These are phyloP conservation scores for Anthonomus grandis DNA, from an alignment of 1,140 invertebrate genomes.

Conservation along the genomic window DNA sequence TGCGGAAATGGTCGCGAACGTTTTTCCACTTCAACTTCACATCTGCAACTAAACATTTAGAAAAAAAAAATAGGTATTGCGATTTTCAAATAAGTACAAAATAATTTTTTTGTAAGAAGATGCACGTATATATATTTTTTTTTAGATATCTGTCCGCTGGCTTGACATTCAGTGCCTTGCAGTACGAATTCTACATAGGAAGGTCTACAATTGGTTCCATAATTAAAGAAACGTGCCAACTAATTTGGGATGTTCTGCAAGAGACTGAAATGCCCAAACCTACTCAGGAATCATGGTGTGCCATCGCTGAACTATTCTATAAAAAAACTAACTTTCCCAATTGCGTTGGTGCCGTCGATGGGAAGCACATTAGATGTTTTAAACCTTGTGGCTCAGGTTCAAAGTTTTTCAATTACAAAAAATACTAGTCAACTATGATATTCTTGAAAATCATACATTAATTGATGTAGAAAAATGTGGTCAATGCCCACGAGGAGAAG, in stretches of 20 bases:
- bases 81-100: no score
- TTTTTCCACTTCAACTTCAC: no score
- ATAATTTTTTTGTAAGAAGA: no score
- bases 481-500: not conserved
- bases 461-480: slow-evolving; percentile 4
- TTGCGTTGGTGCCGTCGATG: no score
- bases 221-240: slow-evolving; percentile 3
- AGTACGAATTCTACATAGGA: slow-evolving; percentile 19
- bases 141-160: no score
- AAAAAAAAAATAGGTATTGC: no score
- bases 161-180: no score
- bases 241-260: slow-evolving; percentile 1
- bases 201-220: slow-evolving; percentile 7
- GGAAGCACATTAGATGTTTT: no score
- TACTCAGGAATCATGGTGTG: not conserved
- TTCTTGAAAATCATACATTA: slow-evolving; percentile 25
- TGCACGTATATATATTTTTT: no score
- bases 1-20: no score
- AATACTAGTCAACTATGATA: slow-evolving; percentile 34
- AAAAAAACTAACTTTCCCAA: slow-evolving; percentile 6
- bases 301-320: not conserved
- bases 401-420: slow-evolving; percentile 1
- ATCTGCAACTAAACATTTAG: no score
- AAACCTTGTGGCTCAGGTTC: not conserved
- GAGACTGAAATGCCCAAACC: slow-evolving; percentile 2